Conservation (phyloP, 1,140 invertebrate species). For the Dolichoris vasculosae region DNA sequence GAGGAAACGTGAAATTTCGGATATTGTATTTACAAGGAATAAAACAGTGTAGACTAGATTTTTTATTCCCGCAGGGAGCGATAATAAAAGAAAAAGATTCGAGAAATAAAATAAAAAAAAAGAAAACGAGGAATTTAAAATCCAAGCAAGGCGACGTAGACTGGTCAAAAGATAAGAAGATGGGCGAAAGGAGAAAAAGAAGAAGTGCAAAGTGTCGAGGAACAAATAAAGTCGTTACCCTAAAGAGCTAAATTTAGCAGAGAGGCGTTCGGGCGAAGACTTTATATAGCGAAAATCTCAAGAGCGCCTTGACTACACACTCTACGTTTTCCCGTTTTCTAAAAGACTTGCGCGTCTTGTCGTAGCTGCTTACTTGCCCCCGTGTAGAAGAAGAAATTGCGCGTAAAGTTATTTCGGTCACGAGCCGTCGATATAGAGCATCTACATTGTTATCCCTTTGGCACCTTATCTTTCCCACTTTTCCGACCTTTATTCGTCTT, state of each 20-base stretch:
- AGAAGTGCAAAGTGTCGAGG: neutral
- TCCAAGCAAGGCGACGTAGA: too few relatives aligned
- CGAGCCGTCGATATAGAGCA: slow-evolving; percentile 30
- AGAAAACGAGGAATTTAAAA: neutral
- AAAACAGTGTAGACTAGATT: neutral
- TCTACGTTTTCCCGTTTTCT: neutral
- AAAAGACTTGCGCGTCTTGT: neutral
- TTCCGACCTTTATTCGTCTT: neutral
- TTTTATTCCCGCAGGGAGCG: neutral
- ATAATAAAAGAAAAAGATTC: neutral
- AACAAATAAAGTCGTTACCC: slow-evolving; percentile 26
- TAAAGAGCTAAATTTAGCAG: slow-evolving; percentile 45
- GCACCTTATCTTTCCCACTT: neutral
- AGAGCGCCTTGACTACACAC: neutral
- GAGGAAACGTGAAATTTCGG: slow-evolving; percentile 43
- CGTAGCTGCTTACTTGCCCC: neutral
- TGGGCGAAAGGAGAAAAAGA: neutral
- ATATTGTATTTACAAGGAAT: neutral
- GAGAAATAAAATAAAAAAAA: neutral
- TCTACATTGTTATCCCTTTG: slow-evolving; percentile 40
- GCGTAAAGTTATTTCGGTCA: slow-evolving; percentile 47
- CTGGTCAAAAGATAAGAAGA: neutral
- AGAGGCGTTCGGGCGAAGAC: neutral
- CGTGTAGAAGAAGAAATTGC: slow-evolving; percentile 13
- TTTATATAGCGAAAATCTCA: slow-evolving; percentile 13